Percentiles rank a stretch among this genome's conserved stretches.
Evolutionary conservation across 2,113 vertebrate genomes (phyloP).

Genomic region (Neomonachus schauinslandi): DNA sequence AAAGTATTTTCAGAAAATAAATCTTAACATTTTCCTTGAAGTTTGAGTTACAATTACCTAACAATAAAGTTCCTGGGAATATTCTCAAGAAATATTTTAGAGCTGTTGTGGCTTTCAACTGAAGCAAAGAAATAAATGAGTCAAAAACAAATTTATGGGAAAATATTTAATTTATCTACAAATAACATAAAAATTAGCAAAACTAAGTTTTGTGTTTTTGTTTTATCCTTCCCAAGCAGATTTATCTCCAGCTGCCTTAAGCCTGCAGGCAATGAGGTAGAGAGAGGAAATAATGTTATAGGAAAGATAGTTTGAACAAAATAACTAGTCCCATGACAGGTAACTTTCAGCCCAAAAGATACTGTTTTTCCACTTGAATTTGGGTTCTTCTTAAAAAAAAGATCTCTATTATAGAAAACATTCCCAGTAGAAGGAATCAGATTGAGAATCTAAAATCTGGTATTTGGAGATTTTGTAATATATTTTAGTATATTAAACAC

Average conservation of each 20-base stretch:
- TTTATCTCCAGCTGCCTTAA: not conserved
- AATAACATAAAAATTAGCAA: not conserved
- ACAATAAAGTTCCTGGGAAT: not conserved
- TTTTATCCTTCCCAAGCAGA: not conserved
- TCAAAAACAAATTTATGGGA: not conserved
- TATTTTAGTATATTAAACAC: not conserved
- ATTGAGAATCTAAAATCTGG: not conserved
- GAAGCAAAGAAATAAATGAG: not conserved
- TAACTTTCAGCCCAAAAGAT: not conserved
- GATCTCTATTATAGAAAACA: not conserved
- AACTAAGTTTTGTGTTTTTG: not conserved
- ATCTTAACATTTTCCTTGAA: not conserved
- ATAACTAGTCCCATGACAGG: not conserved
- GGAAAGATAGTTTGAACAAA: not conserved
- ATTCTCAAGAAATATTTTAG: not conserved
- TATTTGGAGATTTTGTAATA: not conserved
- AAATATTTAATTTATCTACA: not conserved
- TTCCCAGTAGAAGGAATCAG: not conserved
- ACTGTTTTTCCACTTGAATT: not conserved
- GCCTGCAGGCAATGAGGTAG: not conserved
- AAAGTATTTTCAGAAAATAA: not conserved
- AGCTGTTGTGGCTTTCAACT: not conserved
- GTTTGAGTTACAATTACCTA: not conserved
- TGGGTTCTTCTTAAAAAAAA: not conserved
- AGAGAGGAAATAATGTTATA: not conserved